Evolutionary conservation across 2,888 invertebrate genomes (phyloP), one percentile per base, ranked within the genome.

Genomic region (Caenorhabditis macrosperma): DNA sequence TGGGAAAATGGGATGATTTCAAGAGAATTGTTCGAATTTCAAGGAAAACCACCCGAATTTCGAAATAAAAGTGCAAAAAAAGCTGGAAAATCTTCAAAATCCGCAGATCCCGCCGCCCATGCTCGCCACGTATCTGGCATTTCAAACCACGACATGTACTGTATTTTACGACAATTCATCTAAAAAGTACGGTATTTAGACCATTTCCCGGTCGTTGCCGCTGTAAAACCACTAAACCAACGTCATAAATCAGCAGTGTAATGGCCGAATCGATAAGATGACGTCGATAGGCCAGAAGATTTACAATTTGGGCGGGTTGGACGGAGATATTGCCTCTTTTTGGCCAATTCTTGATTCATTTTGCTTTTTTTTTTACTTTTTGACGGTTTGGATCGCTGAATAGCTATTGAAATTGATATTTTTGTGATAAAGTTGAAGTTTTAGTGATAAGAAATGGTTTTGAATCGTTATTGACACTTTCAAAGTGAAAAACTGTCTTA

Each of bases 231-330:
- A 38, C 6, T 12, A 38, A 46, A 46, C 2, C 17, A 46, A 12
- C 20, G 15, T 15, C 17, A 20, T 46, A 46, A 46, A 46, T 46
- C 46, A 46, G 20, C 20, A 20, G 20, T 46, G 20, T 20, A 20
- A 22, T 7, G 10, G 20, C 5, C 9, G 20, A 1, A 46, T 22
- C 46, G 46, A 46, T 46, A 17, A 46, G 52, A 52, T 52, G 52
- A 52, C 52, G 52, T 52, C n/a, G 28, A n/a, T 26, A 52, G 52
- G 28, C 52, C 52, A 52, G 1, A 28, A 52, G 52, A 52, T 52
- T 52, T 52, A 52, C 52, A 28, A 52, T 24, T 50, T 24, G 50
- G 52, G n/a, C 28, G 28, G 52, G 41, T 12, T 15, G 22, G 46
- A 46, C 38, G 38, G 38, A 9, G n/a, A 46, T 5, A 20, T 22